Evolutionary conservation across 2,888 invertebrate genomes (phyloP).

Genomic region (Choristoneura rosaceana): DNA sequence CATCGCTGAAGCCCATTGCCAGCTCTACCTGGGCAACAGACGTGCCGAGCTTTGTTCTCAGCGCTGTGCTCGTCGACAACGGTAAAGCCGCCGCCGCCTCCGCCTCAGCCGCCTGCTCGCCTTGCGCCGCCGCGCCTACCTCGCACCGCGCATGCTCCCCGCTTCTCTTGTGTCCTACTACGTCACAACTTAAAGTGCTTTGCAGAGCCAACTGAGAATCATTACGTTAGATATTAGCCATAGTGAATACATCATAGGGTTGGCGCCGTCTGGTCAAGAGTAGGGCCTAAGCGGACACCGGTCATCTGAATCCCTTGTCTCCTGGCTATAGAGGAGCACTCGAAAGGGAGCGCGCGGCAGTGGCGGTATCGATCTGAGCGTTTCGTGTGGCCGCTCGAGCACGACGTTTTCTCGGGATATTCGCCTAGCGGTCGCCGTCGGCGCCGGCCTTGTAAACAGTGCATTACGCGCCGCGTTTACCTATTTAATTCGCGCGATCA

Average conservation of each 20-base stretch:
- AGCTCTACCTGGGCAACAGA: conserved; percentile 58
- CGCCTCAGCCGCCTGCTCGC: conserved; percentile 63
- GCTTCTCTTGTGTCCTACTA: conserved; percentile 70
- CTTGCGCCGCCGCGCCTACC: conserved; percentile 75
- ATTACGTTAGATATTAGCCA: conserved; percentile 59
- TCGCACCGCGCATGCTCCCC: conserved; percentile 74
- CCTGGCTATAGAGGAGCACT: conserved; percentile 63
- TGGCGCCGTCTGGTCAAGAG: conserved; percentile 44
- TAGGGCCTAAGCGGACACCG: background rate
- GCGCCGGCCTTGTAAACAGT: conserved; percentile 82
- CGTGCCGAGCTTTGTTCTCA: conserved; percentile 70
- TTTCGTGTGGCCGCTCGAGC: conserved; percentile 75
- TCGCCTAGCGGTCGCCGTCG: conserved; percentile 80
- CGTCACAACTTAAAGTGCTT: conserved; percentile 72
- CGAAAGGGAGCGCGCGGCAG: conserved; percentile 74
- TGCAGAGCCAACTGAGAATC: conserved; percentile 65
- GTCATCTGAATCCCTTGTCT: conserved; percentile 9
- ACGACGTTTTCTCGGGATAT: conserved; percentile 79
- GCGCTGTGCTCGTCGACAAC: conserved; percentile 51
- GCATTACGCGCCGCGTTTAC: conserved; percentile 71
- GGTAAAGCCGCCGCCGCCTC: conserved; percentile 60
- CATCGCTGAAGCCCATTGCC: conserved; percentile 59
- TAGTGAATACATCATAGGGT: conserved; percentile 57
- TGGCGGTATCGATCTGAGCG: conserved; percentile 78
- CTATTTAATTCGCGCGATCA: conserved; percentile 75